These are phyloP conservation scores for Periophthalmodon schlosseri DNA, from an alignment of 2,113 vertebrate genomes.

Conservation along the genomic window DNA sequence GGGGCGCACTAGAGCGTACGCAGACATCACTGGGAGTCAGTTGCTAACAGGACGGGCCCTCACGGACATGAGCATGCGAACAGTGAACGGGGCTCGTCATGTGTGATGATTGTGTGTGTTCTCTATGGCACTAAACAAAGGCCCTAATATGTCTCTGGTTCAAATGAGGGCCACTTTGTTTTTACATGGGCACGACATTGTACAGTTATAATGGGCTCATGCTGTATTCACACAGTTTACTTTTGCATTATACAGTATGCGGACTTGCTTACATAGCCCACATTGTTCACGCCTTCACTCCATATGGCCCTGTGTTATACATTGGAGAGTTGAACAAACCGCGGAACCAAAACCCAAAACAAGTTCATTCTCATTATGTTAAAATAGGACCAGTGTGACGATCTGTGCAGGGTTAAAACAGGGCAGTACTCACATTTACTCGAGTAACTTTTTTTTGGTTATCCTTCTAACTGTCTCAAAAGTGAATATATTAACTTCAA, in stretches of 20 bases:
- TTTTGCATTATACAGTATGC: neutral
- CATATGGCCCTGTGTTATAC: neutral
- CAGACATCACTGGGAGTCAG: neutral
- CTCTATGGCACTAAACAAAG: neutral
- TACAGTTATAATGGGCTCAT: neutral
- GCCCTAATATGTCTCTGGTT: neutral
- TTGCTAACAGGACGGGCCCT: neutral
- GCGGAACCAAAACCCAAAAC: neutral
- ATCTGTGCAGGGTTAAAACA: too few relatives aligned
- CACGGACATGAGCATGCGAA: neutral
- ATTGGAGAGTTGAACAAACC: neutral
- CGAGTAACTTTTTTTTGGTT: too few relatives aligned
- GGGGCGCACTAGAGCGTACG: conserved; percentile 24
- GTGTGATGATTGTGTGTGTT: neutral
- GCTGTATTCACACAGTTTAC: neutral
- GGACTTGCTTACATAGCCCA: neutral
- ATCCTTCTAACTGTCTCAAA: too few relatives aligned
- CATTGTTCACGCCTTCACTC: neutral
- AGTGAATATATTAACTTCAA: too few relatives aligned
- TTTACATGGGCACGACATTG: neutral
- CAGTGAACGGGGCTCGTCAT: conserved; percentile 17
- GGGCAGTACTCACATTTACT: too few relatives aligned
- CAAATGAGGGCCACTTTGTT: neutral
- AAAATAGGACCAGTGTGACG: neutral
- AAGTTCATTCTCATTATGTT: conserved; percentile 3